Evolutionary conservation across 2,888 invertebrate species (phyloP).

Genomic region (Nycteola revayana): DNA sequence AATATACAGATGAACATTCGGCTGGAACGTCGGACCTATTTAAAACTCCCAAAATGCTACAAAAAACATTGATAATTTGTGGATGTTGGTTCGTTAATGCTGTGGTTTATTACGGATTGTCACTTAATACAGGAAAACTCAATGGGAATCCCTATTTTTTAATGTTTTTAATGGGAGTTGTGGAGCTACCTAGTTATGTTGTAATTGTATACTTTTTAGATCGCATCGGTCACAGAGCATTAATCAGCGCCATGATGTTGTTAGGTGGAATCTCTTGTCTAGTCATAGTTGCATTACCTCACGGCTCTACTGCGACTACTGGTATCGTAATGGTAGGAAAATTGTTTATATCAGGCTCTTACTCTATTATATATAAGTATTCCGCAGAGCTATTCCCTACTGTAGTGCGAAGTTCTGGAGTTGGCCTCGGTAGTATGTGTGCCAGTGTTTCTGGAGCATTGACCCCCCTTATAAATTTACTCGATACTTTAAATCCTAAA

Average conservation of each 20-base stretch:
- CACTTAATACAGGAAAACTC: conserved; percentile 89
- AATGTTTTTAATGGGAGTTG: conserved; percentile 88
- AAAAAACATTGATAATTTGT: conserved; percentile 90
- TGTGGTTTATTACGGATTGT: conserved; percentile 92
- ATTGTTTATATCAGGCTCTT: conserved; percentile 91
- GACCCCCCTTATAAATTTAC: conserved; percentile 88
- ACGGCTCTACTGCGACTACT: conserved; percentile 83
- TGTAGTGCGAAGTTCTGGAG: conserved; percentile 91
- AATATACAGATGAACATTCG: conserved; percentile 69
- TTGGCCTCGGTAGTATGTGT: conserved; percentile 92
- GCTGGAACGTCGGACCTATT: conserved; percentile 88
- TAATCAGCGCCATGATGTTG: conserved; percentile 90
- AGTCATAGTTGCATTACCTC: conserved; percentile 86
- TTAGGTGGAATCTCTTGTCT: conserved; percentile 90
- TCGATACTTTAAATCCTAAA: conserved; percentile 90
- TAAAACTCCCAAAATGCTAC: conserved; percentile 88
- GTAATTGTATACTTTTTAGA: conserved; percentile 89
- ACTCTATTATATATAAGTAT: conserved; percentile 93
- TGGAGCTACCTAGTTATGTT: conserved; percentile 91
- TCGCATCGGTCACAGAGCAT: conserved; percentile 87
- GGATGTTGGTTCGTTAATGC: conserved; percentile 94
- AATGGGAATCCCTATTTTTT: conserved; percentile 91
- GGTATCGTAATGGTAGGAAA: conserved; percentile 90
- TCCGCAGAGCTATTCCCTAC: conserved; percentile 94
- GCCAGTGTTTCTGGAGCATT: conserved; percentile 91